Evolutionary conservation across 1,140 invertebrate genomes (phyloP), one percentile per base, ranked within the genome.

Genomic region (Drosophila tristis): DNA sequence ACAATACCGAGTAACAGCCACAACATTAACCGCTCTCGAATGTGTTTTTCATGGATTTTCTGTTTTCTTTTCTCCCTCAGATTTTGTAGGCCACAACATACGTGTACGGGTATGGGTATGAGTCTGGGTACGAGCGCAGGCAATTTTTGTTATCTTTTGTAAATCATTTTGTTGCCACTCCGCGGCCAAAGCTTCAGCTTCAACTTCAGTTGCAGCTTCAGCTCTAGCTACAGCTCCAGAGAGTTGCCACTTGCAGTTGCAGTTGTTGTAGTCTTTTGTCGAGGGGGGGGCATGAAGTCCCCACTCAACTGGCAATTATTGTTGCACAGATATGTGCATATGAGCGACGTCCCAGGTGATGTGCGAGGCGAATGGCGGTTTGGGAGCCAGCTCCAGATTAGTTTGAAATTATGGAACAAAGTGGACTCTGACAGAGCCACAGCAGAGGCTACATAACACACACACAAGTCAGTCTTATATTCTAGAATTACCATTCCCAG

Each of bases 131-230:
- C 31, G 31, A 58, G 64, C 65, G 64, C 70, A 68, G 74, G 82
- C 76, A 87, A 86, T 82, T 86, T 87, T 65, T 81, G 82, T 87
- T 86, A 86, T 86, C 81, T 86, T 68, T 66, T 78, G 74, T 75
- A 81, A 86, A 86, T 86, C 81, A 86, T 87, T 86, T 86, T 82
- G 84, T 87, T 82, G 84, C 81, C 64, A 77, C 63, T 80, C 62
- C 74, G 62, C 64, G 60, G 44, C 63, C 72, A 85, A 78, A 67
- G 76, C 77, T 67, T 35, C 2, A 35, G 29, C 29, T 31, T 31
- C 8, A 31, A 7, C 63, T 61, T 71, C 20, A 1, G 20, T 20
- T 20, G 20, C 20, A 20, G 20, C 20, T 20, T 16, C 16, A 16
- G 16, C 16, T 62, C 4, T 29, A 51, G 16, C 16, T 20, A 2